Evolutionary conservation across 2,888 invertebrate genomes (phyloP), one percentile per base, ranked within the genome.

Genomic region (Ptilodon capucinus): DNA sequence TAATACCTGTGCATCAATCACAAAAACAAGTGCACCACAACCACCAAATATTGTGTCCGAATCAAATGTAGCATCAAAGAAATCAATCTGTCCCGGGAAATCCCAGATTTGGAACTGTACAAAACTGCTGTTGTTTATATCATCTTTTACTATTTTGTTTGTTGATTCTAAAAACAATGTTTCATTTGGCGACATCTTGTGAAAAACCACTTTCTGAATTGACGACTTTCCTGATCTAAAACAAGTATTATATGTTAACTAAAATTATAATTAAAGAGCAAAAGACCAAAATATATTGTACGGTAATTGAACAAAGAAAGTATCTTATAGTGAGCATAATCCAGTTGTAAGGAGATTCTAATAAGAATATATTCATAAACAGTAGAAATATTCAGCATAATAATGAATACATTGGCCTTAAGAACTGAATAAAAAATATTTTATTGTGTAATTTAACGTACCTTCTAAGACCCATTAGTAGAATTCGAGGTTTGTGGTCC

Each of bases 91-190:
- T 0, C 99, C 99, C 4, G 99, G 99, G 85, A 99, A 98, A 83
- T 99, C 99, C 97, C 99, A 99, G 61, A 99, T 99, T 94, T 99
- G 98, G 91, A 99, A 99, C 83, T 99, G 99, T 42, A 99, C 98
- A 93, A 99, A 99, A 72, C 99, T 92, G 64, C 93, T 93, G 84
- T 98, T 98, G 70, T 97, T 97, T 56, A 99, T 98, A 78, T 99
- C 98, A 90, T 99, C 99, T 88, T 98, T 99, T 2, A 98, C 97
- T 65, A 99, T 98, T 93, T 99, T 98, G 82, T 98, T 98, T 42
- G 99, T 99, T 60, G 98, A 98, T 84, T 99, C 99, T 58, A 99
- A 91, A 81, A 99, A 99, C 45, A 99, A 91, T 0, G 99, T 99
- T 91, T 99, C 99, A 90, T 99, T 99, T 1, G 99, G 99, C 2